Base-by-base conservation (phyloP, 2,113 vertebrate species). In the Tragelaphus imberbis region DNA sequence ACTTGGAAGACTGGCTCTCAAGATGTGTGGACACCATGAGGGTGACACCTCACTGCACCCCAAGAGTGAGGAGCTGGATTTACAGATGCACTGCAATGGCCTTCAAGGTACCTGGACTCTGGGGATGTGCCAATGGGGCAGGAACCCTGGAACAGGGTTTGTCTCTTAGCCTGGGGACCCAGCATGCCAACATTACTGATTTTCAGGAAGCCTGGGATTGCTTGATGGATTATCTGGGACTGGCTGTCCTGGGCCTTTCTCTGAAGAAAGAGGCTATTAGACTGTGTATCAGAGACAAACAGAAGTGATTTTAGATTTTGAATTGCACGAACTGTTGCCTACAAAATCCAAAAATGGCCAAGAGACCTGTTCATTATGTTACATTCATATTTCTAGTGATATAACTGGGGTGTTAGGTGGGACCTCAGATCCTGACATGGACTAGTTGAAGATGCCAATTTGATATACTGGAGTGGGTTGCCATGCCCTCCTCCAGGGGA, bases 21-120 rank as follows among this genome's bases (percentile, higher is more conserved):
- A 5, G 36, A 56, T 12, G 7, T 9, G 23, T 16, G 21, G 81
- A 49, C 0, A 4, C 28, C 0, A 0, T 68, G 15, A 58, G 10
- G 16, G 30, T 7, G 6, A 5, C 5, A 1, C 25, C 49, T 51
- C 51, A 0, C 55, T 0, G 23, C 3, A 44, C 27, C n/a, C 55
- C 21, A 0, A 33, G 36, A 12, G n/a, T 14, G 36, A 44, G 58
- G 25, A 28, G 11, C 75, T 36, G 10, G 23, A 33, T 53, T 59
- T 49, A 27, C 40, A 61, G 65, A 19, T 5, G 2, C 23, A 47
- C 51, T 11, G 56, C 30, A 3, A 1, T 6, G 17, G 56, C 56
- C 58, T 36, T n/a, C 4, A 30, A 53, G 81, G 58, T 17, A 10
- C 79, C 63, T 2, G 5, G 84, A 51, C 84, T 27, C 40, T 28